Evolutionary conservation across 2,113 vertebrate species (phyloP).

Genomic region (Megaceryle maxima): DNA sequence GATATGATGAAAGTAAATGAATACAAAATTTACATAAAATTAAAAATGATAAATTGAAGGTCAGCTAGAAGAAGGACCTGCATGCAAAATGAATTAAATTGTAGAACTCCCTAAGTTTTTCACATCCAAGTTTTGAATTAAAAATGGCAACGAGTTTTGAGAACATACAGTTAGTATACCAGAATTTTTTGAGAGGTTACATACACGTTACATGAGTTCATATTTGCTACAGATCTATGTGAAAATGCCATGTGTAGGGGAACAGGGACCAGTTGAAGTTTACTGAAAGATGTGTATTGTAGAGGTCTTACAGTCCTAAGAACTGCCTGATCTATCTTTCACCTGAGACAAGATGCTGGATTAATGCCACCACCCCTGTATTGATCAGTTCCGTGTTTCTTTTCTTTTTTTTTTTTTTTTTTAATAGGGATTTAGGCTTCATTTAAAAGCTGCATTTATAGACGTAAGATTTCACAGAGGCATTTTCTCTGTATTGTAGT

Average conservation of each 20-base stretch:
- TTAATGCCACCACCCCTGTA: neutral
- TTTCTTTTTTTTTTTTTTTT: neutral
- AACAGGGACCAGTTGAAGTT: neutral
- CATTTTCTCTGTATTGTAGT: neutral
- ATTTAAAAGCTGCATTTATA: neutral
- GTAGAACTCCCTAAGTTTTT: neutral
- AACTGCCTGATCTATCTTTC: neutral
- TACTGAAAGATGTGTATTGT: neutral
- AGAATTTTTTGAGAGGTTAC: neutral
- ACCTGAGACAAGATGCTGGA: neutral
- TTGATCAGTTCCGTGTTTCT: neutral
- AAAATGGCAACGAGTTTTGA: neutral
- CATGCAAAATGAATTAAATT: neutral
- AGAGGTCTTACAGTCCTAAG: neutral
- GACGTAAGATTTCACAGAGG: neutral
- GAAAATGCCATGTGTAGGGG: neutral
- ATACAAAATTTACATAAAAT: neutral
- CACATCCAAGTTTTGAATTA: neutral
- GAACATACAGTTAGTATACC: neutral
- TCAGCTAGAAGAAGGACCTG: neutral
- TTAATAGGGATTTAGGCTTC: neutral
- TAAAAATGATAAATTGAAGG: neutral
- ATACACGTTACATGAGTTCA: neutral
- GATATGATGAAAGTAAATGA: neutral
- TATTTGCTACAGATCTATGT: neutral